phyloP scores from a whole-genome alignment of 2,888 invertebrate genomes.

The Margaritifera margaritifera region DNA sequence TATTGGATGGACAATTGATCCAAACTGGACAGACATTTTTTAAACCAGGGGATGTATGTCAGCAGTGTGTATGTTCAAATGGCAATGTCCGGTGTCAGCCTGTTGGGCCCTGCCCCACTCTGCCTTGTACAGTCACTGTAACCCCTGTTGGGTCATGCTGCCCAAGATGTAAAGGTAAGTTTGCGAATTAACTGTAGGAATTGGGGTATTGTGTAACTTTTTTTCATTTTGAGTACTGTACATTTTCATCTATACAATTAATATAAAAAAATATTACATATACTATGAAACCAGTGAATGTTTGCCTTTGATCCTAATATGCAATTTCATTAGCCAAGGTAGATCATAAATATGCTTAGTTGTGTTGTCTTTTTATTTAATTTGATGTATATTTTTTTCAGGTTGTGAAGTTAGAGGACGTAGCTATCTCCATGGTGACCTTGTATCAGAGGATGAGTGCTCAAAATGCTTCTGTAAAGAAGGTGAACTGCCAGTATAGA shows the following conservation, averaged over 20 bases:
- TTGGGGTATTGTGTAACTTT: not conserved
- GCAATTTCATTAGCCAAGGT: too few species aligned
- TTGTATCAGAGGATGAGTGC: conserved; percentile 51
- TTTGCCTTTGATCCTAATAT: too few species aligned
- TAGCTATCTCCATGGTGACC: conserved; percentile 52
- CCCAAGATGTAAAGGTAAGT: conserved; percentile 61
- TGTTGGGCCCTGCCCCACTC: conserved; percentile 49
- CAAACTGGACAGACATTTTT: conserved; percentile 50
- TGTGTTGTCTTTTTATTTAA: not conserved
- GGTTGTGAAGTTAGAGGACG: conserved; percentile 54
- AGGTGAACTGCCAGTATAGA: conserved; percentile 34
- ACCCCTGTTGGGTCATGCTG: conserved; percentile 58
- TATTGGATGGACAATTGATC: conserved; percentile 54
- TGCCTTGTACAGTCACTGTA: conserved; percentile 55
- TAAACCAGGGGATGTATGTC: conserved; percentile 53
- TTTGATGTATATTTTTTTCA: conserved; percentile 23
- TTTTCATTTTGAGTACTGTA: too few species aligned
- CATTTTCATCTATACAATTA: too few species aligned
- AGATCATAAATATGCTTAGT: not conserved
- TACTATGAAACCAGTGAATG: too few species aligned
- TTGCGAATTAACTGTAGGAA: not conserved
- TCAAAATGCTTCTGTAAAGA: conserved; percentile 55
- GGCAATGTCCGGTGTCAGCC: conserved; percentile 60
- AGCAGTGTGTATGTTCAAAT: conserved; percentile 58
- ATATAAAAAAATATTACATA: too few species aligned